phyloP scores from a whole-genome alignment of 2,888 invertebrate species.

The Tridacna crocea region DNA sequence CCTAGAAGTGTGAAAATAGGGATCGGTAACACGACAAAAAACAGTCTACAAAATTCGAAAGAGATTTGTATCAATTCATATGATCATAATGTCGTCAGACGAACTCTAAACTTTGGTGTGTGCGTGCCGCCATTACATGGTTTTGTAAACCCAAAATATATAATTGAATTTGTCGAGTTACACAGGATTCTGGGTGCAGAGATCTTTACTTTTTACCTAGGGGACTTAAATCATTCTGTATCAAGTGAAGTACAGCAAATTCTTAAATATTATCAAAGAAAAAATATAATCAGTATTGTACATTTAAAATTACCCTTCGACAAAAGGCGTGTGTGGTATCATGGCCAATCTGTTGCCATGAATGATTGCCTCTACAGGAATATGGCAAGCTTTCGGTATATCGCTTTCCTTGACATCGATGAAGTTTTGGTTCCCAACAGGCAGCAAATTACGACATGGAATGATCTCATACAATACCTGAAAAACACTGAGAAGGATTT shows the following conservation, averaged over 20 bases:
- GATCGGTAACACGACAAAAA: neutral
- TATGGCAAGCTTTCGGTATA: constrained; percentile 69
- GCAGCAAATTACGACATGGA: constrained; percentile 52
- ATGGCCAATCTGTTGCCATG: constrained; percentile 78
- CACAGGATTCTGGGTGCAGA: constrained; percentile 73
- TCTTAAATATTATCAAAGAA: constrained; percentile 66
- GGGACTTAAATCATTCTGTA: constrained; percentile 39
- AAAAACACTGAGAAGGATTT: constrained; percentile 31
- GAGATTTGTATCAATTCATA: constrained; percentile 35
- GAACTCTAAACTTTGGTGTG: constrained; percentile 67
- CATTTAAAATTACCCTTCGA: constrained; percentile 73
- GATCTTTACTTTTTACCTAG: constrained; percentile 74
- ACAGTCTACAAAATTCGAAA: constrained; percentile 21
- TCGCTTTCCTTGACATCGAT: constrained; percentile 78
- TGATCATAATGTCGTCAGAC: constrained; percentile 31
- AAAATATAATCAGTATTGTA: constrained; percentile 62
- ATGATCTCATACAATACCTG: constrained; percentile 52
- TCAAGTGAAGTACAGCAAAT: constrained; percentile 61
- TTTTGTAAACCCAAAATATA: constrained; percentile 57
- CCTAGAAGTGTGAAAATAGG: constrained; percentile 24
- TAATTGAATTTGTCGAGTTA: constrained; percentile 78
- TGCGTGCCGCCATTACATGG: constrained; percentile 80
- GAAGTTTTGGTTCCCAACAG: constrained; percentile 74
- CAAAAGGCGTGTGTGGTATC: constrained; percentile 70
- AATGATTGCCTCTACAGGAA: constrained; percentile 79